A percentile compares a stretch with the other conserved stretches of the same genome.
Conservation (phyloP, 2,888 invertebrate species). For the Chymomyza amoena region DNA sequence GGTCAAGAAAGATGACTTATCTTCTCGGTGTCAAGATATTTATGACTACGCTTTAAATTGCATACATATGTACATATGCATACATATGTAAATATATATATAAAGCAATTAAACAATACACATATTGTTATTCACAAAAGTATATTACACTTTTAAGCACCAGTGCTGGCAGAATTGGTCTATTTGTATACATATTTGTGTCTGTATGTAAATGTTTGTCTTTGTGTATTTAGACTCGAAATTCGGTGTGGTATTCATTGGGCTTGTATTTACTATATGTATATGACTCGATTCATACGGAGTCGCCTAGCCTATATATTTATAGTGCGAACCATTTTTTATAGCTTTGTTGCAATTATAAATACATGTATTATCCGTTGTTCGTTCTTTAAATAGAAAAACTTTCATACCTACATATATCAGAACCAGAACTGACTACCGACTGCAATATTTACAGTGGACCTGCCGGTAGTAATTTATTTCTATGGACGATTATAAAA, state of each 20-base stretch:
- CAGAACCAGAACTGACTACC: no score
- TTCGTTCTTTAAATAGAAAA: no score
- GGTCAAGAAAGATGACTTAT: not conserved
- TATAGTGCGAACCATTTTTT: no score
- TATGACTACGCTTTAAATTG: constrained; percentile 6
- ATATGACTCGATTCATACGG: not conserved
- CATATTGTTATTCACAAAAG: not conserved
- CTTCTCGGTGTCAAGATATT: constrained; percentile 6
- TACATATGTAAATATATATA: constrained; percentile 14
- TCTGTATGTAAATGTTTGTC: constrained; percentile 3
- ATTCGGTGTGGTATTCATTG: not conserved
- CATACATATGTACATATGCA: constrained; percentile 14
- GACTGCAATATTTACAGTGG: no score
- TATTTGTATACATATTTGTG: constrained; percentile 11
- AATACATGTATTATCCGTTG: no score
- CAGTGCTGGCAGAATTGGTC: not conserved
- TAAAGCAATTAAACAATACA: not conserved
- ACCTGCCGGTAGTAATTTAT: no score
- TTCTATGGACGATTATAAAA: no score
- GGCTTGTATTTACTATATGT: not conserved
- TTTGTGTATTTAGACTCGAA: not conserved
- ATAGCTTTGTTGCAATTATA: no score
- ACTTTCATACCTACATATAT: no score
- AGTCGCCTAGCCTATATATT: not conserved
- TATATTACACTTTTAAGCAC: not conserved